Percentiles rank a stretch among this genome's conserved stretches.
Evolutionary conservation across 2,888 invertebrate species (phyloP).

Genomic region (Omphaloscelis lunosa): DNA sequence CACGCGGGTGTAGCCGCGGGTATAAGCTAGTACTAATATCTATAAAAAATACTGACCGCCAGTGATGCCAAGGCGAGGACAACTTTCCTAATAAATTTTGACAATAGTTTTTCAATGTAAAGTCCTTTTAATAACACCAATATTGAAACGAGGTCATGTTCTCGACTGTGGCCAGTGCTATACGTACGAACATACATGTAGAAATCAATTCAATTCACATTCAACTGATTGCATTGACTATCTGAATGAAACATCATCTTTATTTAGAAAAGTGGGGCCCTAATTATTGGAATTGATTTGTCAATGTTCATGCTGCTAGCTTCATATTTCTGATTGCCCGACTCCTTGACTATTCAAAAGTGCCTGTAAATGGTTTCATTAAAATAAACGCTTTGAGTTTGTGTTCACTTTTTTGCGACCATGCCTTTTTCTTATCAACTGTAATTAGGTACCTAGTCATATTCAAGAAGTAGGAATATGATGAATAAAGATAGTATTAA

Average conservation of each 20-base stretch:
- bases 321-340: no score
- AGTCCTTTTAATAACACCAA: slow-evolving; percentile 22
- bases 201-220: slow-evolving; percentile 59
- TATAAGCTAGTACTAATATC: background rate
- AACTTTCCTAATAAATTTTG: slow-evolving; percentile 8
- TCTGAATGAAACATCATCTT: slow-evolving; percentile 48
- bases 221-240: slow-evolving; percentile 49
- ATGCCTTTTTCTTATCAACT: background rate
- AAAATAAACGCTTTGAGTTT: no score
- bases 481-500: background rate
- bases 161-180: slow-evolving; percentile 10
- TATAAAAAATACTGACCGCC: background rate
- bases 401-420: background rate
- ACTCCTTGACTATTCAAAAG: no score
- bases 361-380: no score
- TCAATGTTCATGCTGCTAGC: no score
- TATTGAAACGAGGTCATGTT: slow-evolving; percentile 44
- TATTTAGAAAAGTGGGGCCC: slow-evolving; percentile 30
- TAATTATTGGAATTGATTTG: slow-evolving; percentile 29
- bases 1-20: background rate
- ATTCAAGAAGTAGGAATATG: background rate
- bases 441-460: background rate
- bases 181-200: slow-evolving; percentile 41
- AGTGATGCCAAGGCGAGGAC: slow-evolving; percentile 2
- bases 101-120: slow-evolving; percentile 30